phyloP scores from a whole-genome alignment of 2,113 vertebrate species.

The Corydoras maculifer region DNA sequence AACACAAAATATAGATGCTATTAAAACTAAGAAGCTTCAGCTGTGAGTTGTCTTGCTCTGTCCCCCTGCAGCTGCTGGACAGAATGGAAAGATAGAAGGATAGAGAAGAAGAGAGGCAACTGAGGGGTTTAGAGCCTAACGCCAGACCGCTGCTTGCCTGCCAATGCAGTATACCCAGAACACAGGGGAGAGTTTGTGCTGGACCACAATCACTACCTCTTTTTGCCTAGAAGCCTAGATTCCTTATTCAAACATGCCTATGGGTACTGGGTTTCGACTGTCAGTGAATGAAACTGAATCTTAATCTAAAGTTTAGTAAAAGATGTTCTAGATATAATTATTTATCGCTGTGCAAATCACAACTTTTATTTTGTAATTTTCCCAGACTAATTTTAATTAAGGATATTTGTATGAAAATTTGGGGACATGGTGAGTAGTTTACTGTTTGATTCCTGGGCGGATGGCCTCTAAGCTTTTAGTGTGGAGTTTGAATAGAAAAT shows the following conservation, averaged over 20 bases:
- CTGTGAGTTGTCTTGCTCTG: neutral
- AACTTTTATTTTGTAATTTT: too few species aligned
- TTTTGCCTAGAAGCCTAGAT: conserved; percentile 15
- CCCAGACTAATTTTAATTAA: too few species aligned
- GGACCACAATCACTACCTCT: conserved; percentile 40
- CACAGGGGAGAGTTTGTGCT: conserved; percentile 43
- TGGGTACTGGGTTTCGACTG: neutral
- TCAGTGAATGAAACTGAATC: conserved; percentile 12
- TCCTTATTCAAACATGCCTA: conserved; percentile 17
- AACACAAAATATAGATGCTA: neutral
- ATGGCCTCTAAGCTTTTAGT: too few species aligned
- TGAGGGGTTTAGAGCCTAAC: conserved; percentile 13
- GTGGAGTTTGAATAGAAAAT: too few species aligned
- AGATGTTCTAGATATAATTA: too few species aligned
- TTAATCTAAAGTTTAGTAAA: neutral
- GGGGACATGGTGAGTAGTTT: too few species aligned
- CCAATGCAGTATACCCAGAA: conserved; percentile 34
- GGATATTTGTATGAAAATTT: too few species aligned
- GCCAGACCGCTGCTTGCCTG: conserved; percentile 26
- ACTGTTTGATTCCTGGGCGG: too few species aligned
- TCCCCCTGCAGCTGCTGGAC: conserved; percentile 23
- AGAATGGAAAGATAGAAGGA: conserved; percentile 25
- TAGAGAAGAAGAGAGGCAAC: conserved; percentile 16
- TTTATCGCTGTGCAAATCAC: neutral
- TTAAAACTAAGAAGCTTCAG: neutral